phyloP scores from a whole-genome alignment of 2,888 invertebrate genomes.

The Taphrorychus bicolor region DNA sequence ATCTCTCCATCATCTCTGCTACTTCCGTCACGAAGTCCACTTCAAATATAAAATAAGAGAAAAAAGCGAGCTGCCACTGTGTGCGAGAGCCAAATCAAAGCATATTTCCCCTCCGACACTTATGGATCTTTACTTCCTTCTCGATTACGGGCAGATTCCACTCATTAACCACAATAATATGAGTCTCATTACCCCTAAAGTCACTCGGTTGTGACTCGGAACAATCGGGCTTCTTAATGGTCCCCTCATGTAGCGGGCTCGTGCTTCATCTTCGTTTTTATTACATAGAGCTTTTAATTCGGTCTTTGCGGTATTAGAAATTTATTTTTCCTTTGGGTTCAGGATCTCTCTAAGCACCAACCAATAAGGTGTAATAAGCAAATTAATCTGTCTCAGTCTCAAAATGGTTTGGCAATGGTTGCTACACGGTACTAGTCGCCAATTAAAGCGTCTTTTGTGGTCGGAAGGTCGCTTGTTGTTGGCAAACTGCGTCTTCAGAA shows the following conservation, averaged over 20 bases:
- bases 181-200: constrained; percentile 31
- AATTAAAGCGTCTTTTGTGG: not conserved
- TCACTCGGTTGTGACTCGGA: constrained; percentile 32
- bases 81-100: constrained; percentile 5
- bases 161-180: constrained; percentile 38
- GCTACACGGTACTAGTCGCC: not conserved
- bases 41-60: constrained; percentile 37
- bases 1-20: constrained; percentile 52
- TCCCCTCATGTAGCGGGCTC: constrained; percentile 8
- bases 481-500: too few relatives aligned
- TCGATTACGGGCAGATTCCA: constrained; percentile 20
- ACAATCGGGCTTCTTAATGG: constrained; percentile 32
- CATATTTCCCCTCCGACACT: constrained; percentile 15
- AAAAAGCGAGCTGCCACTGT: not conserved
- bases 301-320: not conserved
- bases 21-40: constrained; percentile 52
- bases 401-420: not conserved
- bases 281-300: not conserved
- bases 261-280: constrained; percentile 9
- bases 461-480: not conserved
- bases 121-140: constrained; percentile 2
- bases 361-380: not conserved
- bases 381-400: not conserved
- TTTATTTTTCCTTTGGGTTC: not conserved
- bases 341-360: not conserved